These are phyloP conservation scores for Gymnobelideus leadbeateri DNA, from an alignment of 2,113 vertebrate species.

Conservation along the genomic window DNA sequence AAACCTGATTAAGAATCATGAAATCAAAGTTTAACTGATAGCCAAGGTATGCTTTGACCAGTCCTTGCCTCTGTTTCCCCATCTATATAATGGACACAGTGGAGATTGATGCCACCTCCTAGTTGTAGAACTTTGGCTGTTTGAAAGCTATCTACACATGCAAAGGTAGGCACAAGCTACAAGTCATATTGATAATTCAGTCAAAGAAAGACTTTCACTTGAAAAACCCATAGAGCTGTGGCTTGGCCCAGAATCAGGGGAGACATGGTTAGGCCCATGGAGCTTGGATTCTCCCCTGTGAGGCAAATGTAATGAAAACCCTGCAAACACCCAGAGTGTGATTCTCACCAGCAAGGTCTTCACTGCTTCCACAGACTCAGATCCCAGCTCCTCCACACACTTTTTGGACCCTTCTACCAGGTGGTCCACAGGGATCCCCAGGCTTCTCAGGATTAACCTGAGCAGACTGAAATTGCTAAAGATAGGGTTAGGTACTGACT, in stretches of 20 bases:
- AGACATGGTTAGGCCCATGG: not conserved
- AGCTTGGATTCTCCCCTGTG: not conserved
- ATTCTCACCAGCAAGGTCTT: slow-evolving; percentile 56
- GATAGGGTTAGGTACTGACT: not conserved
- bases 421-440: slow-evolving; percentile 45
- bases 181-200: not conserved
- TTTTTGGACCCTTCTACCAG: slow-evolving; percentile 62
- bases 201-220: not conserved
- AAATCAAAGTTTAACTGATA: not conserved
- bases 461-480: slow-evolving; percentile 1
- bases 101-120: not conserved
- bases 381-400: slow-evolving; percentile 63
- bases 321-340: not conserved
- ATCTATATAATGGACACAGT: not conserved
- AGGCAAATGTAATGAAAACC: not conserved
- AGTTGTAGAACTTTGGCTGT: not conserved
- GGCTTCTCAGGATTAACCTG: slow-evolving; percentile 42
- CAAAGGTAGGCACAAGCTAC: not conserved
- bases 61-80: not conserved
- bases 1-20: not conserved
- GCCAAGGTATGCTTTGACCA: not conserved
- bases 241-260: not conserved
- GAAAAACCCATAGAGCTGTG: not conserved
- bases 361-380: slow-evolving; percentile 33
- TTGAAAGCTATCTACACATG: not conserved